A percentile compares a stretch with the other conserved stretches of the same genome.
Conservation (phyloP, 2,113 vertebrate species). For the Coptodon rendalli region DNA sequence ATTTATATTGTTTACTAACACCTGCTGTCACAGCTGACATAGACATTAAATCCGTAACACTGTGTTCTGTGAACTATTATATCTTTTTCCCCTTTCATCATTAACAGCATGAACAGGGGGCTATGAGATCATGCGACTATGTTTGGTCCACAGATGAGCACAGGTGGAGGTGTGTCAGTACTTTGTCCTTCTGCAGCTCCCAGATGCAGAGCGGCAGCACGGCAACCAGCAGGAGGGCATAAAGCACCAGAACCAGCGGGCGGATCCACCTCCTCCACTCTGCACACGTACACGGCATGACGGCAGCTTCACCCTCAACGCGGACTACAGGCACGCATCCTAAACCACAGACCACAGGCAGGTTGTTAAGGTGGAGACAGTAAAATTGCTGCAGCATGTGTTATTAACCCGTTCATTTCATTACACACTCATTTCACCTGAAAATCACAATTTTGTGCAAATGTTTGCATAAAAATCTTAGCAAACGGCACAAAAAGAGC, state of each 20-base stretch:
- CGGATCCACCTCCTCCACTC: slow-evolving; percentile 63
- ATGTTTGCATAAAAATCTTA: background rate
- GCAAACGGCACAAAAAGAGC: rapidly evolving
- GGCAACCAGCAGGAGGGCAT: slow-evolving; percentile 32
- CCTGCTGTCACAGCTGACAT: too few relatives aligned
- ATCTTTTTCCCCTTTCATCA: too few relatives aligned
- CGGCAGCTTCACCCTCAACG: background rate
- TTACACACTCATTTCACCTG: background rate
- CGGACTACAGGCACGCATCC: background rate
- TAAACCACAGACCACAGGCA: background rate
- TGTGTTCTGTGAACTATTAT: too few relatives aligned
- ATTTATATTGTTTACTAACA: too few relatives aligned
- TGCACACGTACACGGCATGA: slow-evolving; percentile 49
- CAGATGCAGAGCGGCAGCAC: slow-evolving; percentile 59
- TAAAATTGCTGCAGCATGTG: background rate
- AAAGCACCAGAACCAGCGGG: slow-evolving; percentile 56
- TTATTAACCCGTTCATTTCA: background rate
- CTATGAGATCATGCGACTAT: background rate
- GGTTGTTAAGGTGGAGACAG: background rate
- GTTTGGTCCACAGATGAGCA: background rate
- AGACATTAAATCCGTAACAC: too few relatives aligned
- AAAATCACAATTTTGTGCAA: background rate
- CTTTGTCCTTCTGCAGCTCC: slow-evolving; percentile 61
- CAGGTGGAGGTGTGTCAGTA: background rate
- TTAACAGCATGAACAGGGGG: background rate